Conservation (phyloP, 2,888 invertebrate genomes). For the Limenitis camilla region DNA sequence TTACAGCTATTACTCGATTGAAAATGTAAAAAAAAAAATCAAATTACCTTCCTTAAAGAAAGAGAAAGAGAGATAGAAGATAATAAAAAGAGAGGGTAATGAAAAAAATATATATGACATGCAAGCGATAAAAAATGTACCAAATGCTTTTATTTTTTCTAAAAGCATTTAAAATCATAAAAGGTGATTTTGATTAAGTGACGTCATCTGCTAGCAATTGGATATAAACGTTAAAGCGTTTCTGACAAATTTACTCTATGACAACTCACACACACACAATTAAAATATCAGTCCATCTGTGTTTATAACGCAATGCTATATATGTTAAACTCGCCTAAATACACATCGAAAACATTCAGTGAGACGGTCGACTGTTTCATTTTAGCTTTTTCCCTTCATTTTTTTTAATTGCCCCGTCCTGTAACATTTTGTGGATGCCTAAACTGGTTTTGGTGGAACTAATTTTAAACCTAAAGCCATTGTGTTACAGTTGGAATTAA, state of each 20-base stretch:
- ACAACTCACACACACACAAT: slow-evolving; percentile 25
- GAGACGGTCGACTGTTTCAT: slow-evolving; percentile 21
- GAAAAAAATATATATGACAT: too few relatives aligned
- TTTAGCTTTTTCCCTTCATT: slow-evolving; percentile 26
- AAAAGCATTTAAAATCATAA: too few relatives aligned
- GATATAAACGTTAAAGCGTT: background rate
- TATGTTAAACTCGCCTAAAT: slow-evolving; percentile 45
- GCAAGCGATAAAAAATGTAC: too few relatives aligned
- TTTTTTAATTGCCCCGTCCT: slow-evolving; percentile 41
- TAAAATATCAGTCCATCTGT: slow-evolving; percentile 30
- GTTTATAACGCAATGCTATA: slow-evolving; percentile 40
- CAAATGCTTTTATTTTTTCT: too few relatives aligned
- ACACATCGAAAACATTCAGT: slow-evolving; percentile 34
- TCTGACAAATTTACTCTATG: slow-evolving; percentile 10
- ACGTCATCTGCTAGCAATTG: too few relatives aligned
- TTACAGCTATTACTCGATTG: too few relatives aligned
- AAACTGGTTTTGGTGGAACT: background rate
- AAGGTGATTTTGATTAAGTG: too few relatives aligned
- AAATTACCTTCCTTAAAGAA: too few relatives aligned
- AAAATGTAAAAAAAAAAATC: too few relatives aligned
- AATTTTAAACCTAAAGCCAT: slow-evolving; percentile 1
- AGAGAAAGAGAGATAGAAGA: too few relatives aligned
- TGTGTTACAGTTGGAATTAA: background rate
- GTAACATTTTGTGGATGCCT: slow-evolving; percentile 30
- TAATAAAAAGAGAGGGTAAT: too few relatives aligned